Evolutionary conservation across 1,140 invertebrate genomes (phyloP).

Genomic region (Drosophila ercepeae): DNA sequence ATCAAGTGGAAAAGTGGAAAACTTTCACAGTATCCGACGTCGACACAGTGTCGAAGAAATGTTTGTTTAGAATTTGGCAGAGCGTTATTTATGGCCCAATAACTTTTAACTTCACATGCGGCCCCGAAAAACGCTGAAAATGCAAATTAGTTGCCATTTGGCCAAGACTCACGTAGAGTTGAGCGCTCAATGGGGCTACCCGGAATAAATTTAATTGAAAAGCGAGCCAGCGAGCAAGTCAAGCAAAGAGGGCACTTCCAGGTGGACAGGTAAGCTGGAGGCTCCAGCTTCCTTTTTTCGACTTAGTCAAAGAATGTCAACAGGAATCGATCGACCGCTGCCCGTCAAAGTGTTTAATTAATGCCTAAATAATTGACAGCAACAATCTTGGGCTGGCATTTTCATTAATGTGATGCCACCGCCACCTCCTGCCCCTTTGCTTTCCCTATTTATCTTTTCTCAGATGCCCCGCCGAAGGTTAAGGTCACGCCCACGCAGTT

Average conservation of each 20-base stretch:
- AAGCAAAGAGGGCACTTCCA: background rate
- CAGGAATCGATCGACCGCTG: constrained; percentile 36
- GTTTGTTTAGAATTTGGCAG: constrained; percentile 78
- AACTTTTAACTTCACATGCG: constrained; percentile 80
- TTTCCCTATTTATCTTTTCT: constrained; percentile 11
- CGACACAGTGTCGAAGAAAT: constrained; percentile 62
- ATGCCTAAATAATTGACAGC: constrained; percentile 70
- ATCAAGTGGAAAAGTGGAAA: constrained; percentile 61
- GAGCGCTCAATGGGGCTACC: constrained; percentile 36
- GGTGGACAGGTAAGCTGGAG: constrained; percentile 13
- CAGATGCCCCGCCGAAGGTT: constrained; percentile 29
- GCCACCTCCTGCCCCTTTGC: background rate
- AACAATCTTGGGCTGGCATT: constrained; percentile 29
- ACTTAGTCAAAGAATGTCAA: constrained; percentile 43
- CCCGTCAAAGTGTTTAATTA: constrained; percentile 63
- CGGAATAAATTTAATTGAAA: constrained; percentile 59
- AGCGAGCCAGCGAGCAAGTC: background rate
- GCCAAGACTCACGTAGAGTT: constrained; percentile 43
- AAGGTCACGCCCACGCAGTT: constrained; percentile 42
- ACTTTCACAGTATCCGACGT: constrained; percentile 66
- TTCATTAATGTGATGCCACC: constrained; percentile 11
- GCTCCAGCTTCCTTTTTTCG: background rate
- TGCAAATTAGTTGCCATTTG: constrained; percentile 74
- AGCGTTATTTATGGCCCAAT: constrained; percentile 79
- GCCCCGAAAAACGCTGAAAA: constrained; percentile 35